A percentile compares a stretch with the other conserved stretches of the same genome.
Conservation (phyloP, 2,888 invertebrate genomes). For the Tyria jacobaeae region DNA sequence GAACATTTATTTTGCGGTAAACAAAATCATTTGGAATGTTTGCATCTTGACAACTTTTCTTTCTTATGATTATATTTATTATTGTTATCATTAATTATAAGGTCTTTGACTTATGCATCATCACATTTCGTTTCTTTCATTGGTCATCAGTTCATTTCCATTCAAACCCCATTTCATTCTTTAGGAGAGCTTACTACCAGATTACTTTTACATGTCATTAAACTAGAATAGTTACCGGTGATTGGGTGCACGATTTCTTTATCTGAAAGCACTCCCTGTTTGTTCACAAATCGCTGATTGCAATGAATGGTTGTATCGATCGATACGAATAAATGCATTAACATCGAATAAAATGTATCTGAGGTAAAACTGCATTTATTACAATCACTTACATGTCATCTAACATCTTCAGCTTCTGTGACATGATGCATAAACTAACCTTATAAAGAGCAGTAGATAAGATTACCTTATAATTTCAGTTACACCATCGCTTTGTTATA, state of each 20-base stretch:
- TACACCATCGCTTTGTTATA: constrained; percentile 35
- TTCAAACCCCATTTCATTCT: constrained; percentile 86
- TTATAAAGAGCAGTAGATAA: constrained; percentile 71
- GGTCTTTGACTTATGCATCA: constrained; percentile 72
- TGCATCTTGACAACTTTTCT: constrained; percentile 87
- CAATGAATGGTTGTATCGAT: constrained; percentile 67
- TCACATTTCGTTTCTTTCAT: constrained; percentile 64
- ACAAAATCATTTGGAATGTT: constrained; percentile 81
- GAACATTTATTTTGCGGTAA: constrained; percentile 80
- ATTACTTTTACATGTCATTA: constrained; percentile 48
- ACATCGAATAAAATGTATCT: constrained; percentile 47
- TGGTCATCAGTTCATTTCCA: constrained; percentile 68
- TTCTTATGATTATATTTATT: constrained; percentile 58
- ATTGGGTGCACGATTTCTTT: constrained; percentile 82
- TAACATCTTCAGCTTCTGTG: constrained; percentile 79
- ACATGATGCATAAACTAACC: constrained; percentile 82
- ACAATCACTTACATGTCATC: constrained; percentile 77
- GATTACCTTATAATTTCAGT: constrained; percentile 45
- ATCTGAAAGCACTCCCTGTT: constrained; percentile 81
- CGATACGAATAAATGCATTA: constrained; percentile 34
- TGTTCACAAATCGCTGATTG: constrained; percentile 70
- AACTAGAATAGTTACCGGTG: constrained; percentile 67
- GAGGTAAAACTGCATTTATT: constrained; percentile 68
- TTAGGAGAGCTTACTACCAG: constrained; percentile 79
- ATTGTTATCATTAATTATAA: constrained; percentile 67